These are phyloP conservation scores for Cyprinus carpio DNA, from an alignment of 2,113 vertebrate genomes.

Conservation along the genomic window DNA sequence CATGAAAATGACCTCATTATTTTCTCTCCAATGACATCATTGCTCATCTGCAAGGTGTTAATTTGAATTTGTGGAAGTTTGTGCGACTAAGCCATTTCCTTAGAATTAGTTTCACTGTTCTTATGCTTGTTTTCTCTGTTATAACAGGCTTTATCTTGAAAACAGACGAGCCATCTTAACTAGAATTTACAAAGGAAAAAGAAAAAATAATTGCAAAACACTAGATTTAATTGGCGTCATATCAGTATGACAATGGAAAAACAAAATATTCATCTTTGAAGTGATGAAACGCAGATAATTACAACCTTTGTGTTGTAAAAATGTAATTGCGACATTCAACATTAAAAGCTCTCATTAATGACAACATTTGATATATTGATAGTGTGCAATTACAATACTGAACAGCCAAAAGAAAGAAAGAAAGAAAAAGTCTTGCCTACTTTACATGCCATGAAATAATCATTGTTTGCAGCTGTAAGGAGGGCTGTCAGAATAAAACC, in stretches of 20 bases:
- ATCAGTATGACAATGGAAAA: conserved; percentile 72
- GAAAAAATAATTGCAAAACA: conserved; percentile 6
- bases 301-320: conserved; percentile 71
- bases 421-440: conserved; percentile 29
- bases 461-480: conserved; percentile 18
- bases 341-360: conserved; percentile 37
- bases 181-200: too few species aligned
- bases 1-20: conserved; percentile 51
- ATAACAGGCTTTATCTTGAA: too few species aligned
- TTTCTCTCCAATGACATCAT: conserved; percentile 32
- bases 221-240: conserved; percentile 46
- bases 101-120: conserved; percentile 19
- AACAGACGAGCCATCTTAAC: too few species aligned
- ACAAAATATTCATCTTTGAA: conserved; percentile 68
- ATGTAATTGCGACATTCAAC: conserved; percentile 66
- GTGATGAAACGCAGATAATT: conserved; percentile 71
- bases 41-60: conserved; percentile 33
- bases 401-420: not conserved
- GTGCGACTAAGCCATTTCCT: not conserved
- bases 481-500: conserved; percentile 34
- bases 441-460: conserved; percentile 48
- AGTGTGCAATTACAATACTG: conserved; percentile 61
- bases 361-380: conserved; percentile 20
- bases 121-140: not conserved
- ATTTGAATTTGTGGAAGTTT: conserved; percentile 34